Base-by-base conservation (phyloP, 2,888 invertebrate species). In the Lepas anatifera region DNA sequence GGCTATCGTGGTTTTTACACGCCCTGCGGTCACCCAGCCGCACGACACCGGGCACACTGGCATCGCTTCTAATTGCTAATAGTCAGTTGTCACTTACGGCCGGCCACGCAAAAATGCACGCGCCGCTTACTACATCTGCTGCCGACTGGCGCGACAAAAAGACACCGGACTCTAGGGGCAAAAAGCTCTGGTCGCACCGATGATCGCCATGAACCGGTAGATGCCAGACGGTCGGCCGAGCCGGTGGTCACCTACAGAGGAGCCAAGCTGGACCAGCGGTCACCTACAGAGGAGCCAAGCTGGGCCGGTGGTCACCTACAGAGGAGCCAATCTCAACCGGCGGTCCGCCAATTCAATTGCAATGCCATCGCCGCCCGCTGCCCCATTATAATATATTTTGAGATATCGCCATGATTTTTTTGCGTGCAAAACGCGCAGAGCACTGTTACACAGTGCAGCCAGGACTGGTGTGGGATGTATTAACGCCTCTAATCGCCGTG, bases 61-160 rank as follows among this genome's bases (percentile, higher is more conserved):
- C 39, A 1, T 3, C 16, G 27, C 25, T 39, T 25, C 64, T 64
- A 64, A 64, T 64, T 64, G 64, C 64, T 64, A 64, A 64, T 64
- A 39, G 39, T 64, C 64, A n/a, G 64, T 64, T 64, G 64, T 64
- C 64, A 64, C 35, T 64, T 37, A 64, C n/a, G n/a, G 64, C 37
- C 37, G 11, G 11, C n/a, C 3, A 4, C n/a, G 64, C 64, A 64
- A 64, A 64, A 64, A 64, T 64, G 39, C 39, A 18, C 39, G 37
- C 13, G 37, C 37, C 64, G 27, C 25, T 64, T 64, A 64, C 37
- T 64, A 39, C 64, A 64, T 39, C 64, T 64, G 64, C 64, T 39
- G 64, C 25, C n/a, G n/a, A n/a, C n/a, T n/a, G 18, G 25, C 39
- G 4, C 32, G 11, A 39, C 64, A 64, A 64, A 64, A 64, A n/a